A percentile compares a stretch with the other conserved stretches of the same genome.
These are phyloP conservation scores for Polylopha cassiicola DNA, from an alignment of 2,888 invertebrate genomes.

Conservation along the genomic window DNA sequence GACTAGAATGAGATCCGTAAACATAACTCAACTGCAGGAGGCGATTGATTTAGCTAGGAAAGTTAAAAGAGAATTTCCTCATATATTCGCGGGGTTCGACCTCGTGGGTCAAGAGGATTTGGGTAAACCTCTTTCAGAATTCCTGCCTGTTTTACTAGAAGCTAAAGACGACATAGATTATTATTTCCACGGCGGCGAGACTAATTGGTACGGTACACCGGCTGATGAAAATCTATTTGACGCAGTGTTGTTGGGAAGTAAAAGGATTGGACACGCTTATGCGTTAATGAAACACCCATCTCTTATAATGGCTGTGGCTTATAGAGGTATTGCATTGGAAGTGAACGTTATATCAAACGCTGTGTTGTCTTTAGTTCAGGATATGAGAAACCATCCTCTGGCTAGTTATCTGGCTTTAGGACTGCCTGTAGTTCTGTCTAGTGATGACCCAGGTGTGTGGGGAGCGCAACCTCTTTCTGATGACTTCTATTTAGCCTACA, in stretches of 20 bases:
- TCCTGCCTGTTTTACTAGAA: conserved; percentile 71
- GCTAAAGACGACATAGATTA: conserved; percentile 76
- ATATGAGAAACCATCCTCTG: conserved; percentile 87
- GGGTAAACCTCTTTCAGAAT: conserved; percentile 79
- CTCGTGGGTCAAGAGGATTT: conserved; percentile 88
- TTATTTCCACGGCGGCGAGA: conserved; percentile 89
- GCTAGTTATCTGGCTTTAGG: conserved; percentile 80
- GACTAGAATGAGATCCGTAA: conserved; percentile 41
- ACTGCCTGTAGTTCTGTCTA: conserved; percentile 84
- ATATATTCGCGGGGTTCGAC: conserved; percentile 86
- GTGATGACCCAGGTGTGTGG: conserved; percentile 89
- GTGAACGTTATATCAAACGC: conserved; percentile 89
- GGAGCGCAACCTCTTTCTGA: conserved; percentile 84
- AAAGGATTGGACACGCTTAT: conserved; percentile 88
- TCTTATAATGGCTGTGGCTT: conserved; percentile 74
- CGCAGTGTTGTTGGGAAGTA: conserved; percentile 83
- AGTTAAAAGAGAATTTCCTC: conserved; percentile 75
- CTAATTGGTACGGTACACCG: conserved; percentile 81
- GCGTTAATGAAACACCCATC: conserved; percentile 84
- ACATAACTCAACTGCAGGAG: conserved; percentile 51
- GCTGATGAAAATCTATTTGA: conserved; percentile 87
- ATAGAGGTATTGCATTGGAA: conserved; percentile 82
- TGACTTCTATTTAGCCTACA: conserved; percentile 87
- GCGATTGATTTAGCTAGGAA: conserved; percentile 50
- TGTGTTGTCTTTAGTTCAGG: conserved; percentile 81